A percentile compares a stretch with the other conserved stretches of the same genome.
Conservation (phyloP, 2,797 vertebrate genomes). For the Girardinus metallicus region DNA sequence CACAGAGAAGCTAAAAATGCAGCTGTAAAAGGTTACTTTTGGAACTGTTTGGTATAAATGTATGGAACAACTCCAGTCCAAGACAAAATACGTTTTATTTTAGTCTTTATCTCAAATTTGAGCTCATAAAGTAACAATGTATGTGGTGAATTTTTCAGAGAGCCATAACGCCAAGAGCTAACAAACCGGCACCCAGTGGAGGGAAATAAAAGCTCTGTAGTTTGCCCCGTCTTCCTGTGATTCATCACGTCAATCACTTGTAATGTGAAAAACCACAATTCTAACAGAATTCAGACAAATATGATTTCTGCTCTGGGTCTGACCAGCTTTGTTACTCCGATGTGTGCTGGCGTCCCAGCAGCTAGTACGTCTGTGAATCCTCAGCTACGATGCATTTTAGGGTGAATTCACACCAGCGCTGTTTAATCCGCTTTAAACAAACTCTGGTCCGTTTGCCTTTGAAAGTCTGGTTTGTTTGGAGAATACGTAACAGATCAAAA, state of each 20-base stretch:
- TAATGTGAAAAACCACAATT: background rate
- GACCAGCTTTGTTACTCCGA: background rate
- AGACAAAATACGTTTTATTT: background rate
- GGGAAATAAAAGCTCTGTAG: background rate
- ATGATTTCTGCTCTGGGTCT: background rate
- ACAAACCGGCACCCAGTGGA: background rate
- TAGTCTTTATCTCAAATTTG: background rate
- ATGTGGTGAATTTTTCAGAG: background rate
- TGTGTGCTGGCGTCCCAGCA: background rate
- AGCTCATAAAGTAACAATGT: background rate
- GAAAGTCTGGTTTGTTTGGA: too few relatives aligned
- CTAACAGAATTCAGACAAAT: background rate
- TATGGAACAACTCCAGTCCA: background rate
- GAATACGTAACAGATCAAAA: too few relatives aligned
- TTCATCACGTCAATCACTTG: background rate
- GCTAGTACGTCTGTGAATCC: too few relatives aligned
- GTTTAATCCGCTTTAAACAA: too few relatives aligned
- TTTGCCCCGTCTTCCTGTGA: background rate
- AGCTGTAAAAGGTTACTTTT: background rate
- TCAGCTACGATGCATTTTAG: too few relatives aligned
- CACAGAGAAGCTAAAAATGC: background rate
- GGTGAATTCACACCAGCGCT: too few relatives aligned
- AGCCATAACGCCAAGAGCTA: background rate
- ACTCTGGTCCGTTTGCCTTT: too few relatives aligned
- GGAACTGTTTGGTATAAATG: background rate